A percentile compares a stretch with the other conserved stretches of the same genome.
These are phyloP conservation scores for Bunonema sp. DNA, from an alignment of 2,888 invertebrate genomes.

Conservation along the genomic window DNA sequence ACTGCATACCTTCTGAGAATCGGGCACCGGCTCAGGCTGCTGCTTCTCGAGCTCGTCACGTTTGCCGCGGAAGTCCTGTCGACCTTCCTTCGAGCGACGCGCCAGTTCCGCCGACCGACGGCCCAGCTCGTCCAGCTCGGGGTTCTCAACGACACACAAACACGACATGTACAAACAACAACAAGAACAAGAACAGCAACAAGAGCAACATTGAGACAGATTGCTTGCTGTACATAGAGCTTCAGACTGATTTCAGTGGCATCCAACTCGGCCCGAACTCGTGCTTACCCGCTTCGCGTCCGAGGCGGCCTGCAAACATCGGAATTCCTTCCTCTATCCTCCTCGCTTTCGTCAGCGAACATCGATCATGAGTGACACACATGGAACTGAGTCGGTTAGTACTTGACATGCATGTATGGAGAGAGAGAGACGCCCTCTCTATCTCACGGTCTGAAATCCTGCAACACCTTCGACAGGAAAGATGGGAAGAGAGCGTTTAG, in stretches of 20 bases:
- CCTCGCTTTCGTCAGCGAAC: background rate
- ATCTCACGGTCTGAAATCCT: background rate
- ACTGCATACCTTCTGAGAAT: slow-evolving; percentile 21
- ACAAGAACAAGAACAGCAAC: background rate
- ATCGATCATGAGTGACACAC: background rate
- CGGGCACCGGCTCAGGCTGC: slow-evolving; percentile 28
- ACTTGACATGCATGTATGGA: background rate
- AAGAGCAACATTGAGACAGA: too few relatives aligned
- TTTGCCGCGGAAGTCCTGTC: slow-evolving; percentile 20
- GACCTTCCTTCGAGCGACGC: slow-evolving; percentile 18
- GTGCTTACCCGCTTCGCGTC: slow-evolving; percentile 4
- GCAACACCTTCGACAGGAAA: too few relatives aligned
- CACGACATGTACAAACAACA: background rate
- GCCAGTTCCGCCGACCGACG: slow-evolving; percentile 19
- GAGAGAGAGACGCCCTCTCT: background rate
- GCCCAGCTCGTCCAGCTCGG: slow-evolving; percentile 36
- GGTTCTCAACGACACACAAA: slow-evolving; percentile 13
- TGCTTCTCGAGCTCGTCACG: slow-evolving; percentile 32
- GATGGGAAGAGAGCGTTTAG: too few relatives aligned
- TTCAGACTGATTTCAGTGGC: too few relatives aligned
- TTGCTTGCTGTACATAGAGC: too few relatives aligned
- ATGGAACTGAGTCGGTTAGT: background rate
- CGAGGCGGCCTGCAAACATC: slow-evolving; percentile 2
- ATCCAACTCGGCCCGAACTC: too few relatives aligned
- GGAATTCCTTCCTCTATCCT: background rate